Base-by-base conservation (phyloP, 2,113 vertebrate species). In the Cryptoleucopteryx plumbea region DNA sequence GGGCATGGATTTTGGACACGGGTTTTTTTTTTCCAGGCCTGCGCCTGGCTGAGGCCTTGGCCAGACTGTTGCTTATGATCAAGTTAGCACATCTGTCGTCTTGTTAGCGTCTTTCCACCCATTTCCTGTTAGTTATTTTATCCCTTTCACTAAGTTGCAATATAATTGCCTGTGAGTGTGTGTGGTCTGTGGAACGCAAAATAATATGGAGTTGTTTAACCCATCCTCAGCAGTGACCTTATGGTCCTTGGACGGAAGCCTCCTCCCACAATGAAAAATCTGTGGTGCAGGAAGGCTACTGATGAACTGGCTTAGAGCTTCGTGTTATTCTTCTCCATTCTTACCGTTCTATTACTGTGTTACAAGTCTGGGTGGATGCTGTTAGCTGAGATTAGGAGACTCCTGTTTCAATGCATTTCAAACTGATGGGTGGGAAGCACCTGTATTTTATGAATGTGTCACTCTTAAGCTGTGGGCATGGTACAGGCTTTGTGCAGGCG, bases 161-260 rank as follows among this genome's bases (percentile, higher is more conserved):
- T 71, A 1, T 38, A 68, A 42, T 29, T 61, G 56, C 31, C 32
- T 72, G 53, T 0, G 0, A 90, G 32, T 18, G 56, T 75, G 82
- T 94, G 94, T 96, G 91, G 89, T 93, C 94, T 89, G 77, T 85
- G 82, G 56, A 82, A 65, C 36, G 50, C 50, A 72, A 27, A 29
- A 11, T 40, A 55, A 67, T 22, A 6, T 1, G 11, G 31, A 25
- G 38, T 58, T 31, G 21, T 66, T 92, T 71, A 91, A 78, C 42
- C 68, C 36, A 29, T 61, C 77, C 56, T 82, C 80, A 74, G 56
- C 61, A 17, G 56, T 79, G 91, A 94, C 84, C 84, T 95, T 93
- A 18, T 0, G 0, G 27, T 78, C 78, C 56, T 96, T 93, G 89
- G 68, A 48, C n/a, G 74, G 70, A 72, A 93, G 34, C 40, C 16